These are phyloP conservation scores for Drosophila meridionalis DNA, from an alignment of 2,888 invertebrate species.

Conservation along the genomic window DNA sequence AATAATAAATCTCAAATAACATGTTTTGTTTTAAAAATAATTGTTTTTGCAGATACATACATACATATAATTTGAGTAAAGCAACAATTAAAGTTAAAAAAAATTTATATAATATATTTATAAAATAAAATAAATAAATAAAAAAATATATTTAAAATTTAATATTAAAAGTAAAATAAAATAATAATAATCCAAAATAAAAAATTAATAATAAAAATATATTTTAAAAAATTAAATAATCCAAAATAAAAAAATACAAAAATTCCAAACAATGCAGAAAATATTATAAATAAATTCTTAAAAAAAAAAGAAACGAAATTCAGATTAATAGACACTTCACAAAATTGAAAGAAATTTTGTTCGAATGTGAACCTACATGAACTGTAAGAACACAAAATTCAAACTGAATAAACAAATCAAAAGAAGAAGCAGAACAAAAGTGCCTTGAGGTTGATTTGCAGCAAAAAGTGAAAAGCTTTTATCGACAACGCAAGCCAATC, in stretches of 20 bases:
- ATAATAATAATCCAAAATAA: not conserved
- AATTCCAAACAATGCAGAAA: no score
- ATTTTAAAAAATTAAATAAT: not conserved
- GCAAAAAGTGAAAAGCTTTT: constrained; percentile 63
- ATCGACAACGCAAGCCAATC: constrained; percentile 60
- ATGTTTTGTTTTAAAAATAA: not conserved
- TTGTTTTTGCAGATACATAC: no score
- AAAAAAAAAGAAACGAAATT: no score
- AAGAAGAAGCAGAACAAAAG: not conserved
- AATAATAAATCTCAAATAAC: not conserved
- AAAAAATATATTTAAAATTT: not conserved
- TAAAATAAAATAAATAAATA: not conserved
- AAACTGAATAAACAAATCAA: not conserved
- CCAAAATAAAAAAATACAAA: no score
- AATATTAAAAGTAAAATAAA: no score
- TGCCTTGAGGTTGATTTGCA: constrained; percentile 27
- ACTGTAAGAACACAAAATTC: not conserved
- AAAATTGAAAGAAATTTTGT: no score
- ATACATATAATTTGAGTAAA: not conserved
- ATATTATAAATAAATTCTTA: no score
- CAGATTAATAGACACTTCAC: no score
- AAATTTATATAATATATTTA: no score
- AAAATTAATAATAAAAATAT: not conserved
- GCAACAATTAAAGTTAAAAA: no score
- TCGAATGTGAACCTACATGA: not conserved